A percentile compares a stretch with the other conserved stretches of the same genome.
These are phyloP conservation scores for Aphelenchoides avenae DNA, from an alignment of 1,140 invertebrate genomes.

Conservation along the genomic window DNA sequence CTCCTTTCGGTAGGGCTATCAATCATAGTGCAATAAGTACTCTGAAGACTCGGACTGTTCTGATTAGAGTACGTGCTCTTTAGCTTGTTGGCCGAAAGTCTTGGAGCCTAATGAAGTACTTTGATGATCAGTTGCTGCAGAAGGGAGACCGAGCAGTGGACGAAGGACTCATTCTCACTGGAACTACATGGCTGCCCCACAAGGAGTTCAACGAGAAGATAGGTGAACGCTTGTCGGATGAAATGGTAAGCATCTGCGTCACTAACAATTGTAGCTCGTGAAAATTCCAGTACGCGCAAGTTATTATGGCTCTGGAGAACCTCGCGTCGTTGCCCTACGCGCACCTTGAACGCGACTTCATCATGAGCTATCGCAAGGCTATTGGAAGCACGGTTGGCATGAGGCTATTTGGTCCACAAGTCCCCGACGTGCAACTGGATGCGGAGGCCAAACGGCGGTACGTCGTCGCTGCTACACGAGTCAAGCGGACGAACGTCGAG, in stretches of 20 bases:
- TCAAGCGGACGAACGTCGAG: constrained; percentile 35
- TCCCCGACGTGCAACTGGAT: constrained; percentile 43
- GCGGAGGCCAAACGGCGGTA: constrained; percentile 26
- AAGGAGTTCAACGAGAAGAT: constrained; percentile 42
- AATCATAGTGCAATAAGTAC: background rate
- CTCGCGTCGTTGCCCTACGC: constrained; percentile 40
- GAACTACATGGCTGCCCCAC: constrained; percentile 35
- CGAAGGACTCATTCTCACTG: constrained; percentile 19
- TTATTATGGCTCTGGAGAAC: constrained; percentile 53
- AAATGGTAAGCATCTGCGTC: constrained; percentile 34
- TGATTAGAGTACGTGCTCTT: constrained; percentile 32
- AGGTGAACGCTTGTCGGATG: constrained; percentile 27
- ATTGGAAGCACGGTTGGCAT: background rate
- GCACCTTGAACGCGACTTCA: constrained; percentile 45
- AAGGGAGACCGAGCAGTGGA: background rate
- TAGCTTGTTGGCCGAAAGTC: constrained; percentile 18
- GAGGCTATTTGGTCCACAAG: constrained; percentile 42
- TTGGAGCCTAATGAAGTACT: constrained; percentile 19
- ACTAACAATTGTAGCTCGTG: constrained; percentile 8
- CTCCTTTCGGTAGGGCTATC: constrained; percentile 46
- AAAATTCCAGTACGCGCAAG: constrained; percentile 42
- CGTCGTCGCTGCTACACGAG: constrained; percentile 20
- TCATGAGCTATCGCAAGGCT: constrained; percentile 32
- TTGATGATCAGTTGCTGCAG: constrained; percentile 18
- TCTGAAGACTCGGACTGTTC: constrained; percentile 13